Base-by-base conservation (phyloP, 2,797 vertebrate species). In the Triplophysa yarkandensis region DNA sequence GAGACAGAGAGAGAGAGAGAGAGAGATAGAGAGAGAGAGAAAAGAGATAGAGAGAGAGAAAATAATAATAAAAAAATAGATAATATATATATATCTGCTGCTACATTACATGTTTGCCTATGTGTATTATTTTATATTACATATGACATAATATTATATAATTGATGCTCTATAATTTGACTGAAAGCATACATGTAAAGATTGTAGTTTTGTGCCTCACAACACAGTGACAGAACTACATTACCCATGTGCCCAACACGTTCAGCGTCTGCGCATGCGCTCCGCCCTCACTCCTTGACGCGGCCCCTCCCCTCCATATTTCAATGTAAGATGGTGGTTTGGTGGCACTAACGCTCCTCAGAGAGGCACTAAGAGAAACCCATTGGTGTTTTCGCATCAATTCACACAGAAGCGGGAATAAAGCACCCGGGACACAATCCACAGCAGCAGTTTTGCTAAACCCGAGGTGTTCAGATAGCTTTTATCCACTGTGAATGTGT, bases 261-360 rank as follows among this genome's bases (percentile, higher is more conserved):
- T 0, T 9, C n/a, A 30, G 9, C 30, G 17, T 28, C 43, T 70
- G 82, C 86, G 86, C 88, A 84, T 82, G 84, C 84, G 81, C n/a
- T n/a, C n/a, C n/a, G n/a, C n/a, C 84, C 52, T 68, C 74, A 72
- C 63, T 43, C 71, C 68, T 70, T 77, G 60, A 77, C 36, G 68
- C 71, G 74, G 23, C 84, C 80, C 84, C 76, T 82, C 80, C 82
- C 65, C 76, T 82, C 80, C 82, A 62, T 34, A 69, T 79, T 84
- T 84, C 83, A 83, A 74, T 84, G 85, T 87, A 89, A 89, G 84
- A 89, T 86, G 85, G 88, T 87, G 88, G 87, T 86, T 81, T 70
- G 81, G 82, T 84, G 82, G 78, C 75, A 85, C 81, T 80, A 80
- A 69, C 73, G 81, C 76, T 81, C 44, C 76, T 82, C 77, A 80